Evolutionary conservation across 1,140 invertebrate species (phyloP).

Genomic region (Capitella teleta): DNA sequence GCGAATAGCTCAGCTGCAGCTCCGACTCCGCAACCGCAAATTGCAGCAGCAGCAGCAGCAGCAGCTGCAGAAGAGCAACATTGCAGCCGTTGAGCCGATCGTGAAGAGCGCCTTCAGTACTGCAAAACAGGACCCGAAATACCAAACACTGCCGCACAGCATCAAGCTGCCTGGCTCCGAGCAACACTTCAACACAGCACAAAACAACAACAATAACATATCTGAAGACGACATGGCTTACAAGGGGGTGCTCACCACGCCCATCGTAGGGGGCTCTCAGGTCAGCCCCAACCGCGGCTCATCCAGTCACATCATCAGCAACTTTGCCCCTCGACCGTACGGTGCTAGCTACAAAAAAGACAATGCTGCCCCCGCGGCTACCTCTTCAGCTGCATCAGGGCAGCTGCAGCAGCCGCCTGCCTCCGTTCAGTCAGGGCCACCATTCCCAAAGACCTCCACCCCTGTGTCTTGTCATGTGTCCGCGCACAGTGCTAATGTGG

Average conservation of each 20-base stretch:
- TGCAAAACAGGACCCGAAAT: conserved; percentile 83
- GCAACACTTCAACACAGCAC: neutral
- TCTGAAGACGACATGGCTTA: no score
- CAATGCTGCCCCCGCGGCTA: neutral
- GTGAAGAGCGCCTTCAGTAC: conserved; percentile 59
- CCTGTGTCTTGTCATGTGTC: no score
- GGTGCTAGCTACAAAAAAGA: neutral
- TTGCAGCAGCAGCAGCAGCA: conserved; percentile 72
- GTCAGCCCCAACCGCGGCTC: neutral
- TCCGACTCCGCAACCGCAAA: conserved; percentile 57
- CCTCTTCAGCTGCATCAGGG: neutral
- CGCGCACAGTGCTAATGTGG: no score
- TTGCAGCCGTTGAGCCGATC: conserved; percentile 76
- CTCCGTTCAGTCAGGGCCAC: neutral
- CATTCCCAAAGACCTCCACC: conserved; percentile 1
- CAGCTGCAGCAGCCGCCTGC: neutral
- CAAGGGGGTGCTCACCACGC: neutral
- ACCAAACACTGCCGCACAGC: conserved; percentile 82
- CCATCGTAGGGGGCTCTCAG: neutral
- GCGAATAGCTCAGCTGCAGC: conserved; percentile 82
- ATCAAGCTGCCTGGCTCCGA: conserved; percentile 55
- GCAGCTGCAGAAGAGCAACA: conserved; percentile 43
- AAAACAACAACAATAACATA: neutral
- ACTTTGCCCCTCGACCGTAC: conserved; percentile 18
- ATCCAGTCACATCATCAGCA: conserved; percentile 11